Percentiles rank a stretch among this genome's conserved stretches.
Evolutionary conservation across 2,888 invertebrate species (phyloP).

Genomic region (Eristalinus aeneus): DNA sequence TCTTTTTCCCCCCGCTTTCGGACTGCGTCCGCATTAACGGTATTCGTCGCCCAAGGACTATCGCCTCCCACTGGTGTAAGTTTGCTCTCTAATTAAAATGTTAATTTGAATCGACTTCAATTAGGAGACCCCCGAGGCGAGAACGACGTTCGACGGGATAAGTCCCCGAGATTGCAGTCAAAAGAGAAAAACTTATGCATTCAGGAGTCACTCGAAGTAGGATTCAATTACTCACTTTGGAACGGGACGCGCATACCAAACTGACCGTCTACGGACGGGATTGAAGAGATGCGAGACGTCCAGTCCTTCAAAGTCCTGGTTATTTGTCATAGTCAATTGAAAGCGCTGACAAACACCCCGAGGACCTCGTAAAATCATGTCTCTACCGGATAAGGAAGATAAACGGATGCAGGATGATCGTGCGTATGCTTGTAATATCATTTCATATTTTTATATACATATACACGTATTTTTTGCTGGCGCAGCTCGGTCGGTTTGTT

Average conservation of each 20-base stretch:
- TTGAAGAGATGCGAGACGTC: too few relatives aligned
- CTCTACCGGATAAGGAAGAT: constrained; percentile 31
- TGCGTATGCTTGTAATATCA: constrained; percentile 30
- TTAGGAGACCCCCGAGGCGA: constrained; percentile 37
- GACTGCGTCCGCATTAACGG: background rate
- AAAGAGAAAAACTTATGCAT: constrained; percentile 32
- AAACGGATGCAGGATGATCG: constrained; percentile 31
- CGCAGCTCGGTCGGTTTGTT: background rate
- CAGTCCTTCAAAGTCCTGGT: constrained; percentile 4
- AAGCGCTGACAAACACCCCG: constrained; percentile 26
- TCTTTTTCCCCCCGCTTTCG: background rate
- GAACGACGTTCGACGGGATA: constrained; percentile 2
- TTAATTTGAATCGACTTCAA: constrained; percentile 58
- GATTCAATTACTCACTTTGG: constrained; percentile 39
- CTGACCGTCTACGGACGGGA: background rate
- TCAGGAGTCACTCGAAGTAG: constrained; percentile 4
- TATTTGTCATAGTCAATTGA: constrained; percentile 53
- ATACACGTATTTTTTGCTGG: background rate
- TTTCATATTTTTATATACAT: background rate
- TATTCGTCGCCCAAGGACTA: constrained; percentile 6
- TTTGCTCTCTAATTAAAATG: constrained; percentile 54
- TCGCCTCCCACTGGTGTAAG: constrained; percentile 15
- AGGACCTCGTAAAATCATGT: constrained; percentile 32
- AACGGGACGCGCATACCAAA: background rate
- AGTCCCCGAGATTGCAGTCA: constrained; percentile 36